Conservation (phyloP, 2,888 invertebrate genomes). For the Busseola fusca region DNA sequence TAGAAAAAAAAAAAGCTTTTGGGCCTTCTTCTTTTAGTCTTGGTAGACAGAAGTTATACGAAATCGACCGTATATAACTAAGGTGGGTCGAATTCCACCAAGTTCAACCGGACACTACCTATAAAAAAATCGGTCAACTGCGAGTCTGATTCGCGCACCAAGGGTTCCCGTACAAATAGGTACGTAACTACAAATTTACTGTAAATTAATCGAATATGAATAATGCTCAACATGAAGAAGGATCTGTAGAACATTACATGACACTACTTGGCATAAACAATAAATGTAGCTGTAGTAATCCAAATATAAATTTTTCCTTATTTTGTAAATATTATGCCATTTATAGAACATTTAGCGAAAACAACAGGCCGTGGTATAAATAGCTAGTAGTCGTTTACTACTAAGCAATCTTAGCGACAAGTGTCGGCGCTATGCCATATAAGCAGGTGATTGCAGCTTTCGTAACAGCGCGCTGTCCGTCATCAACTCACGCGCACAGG, state of each 20-base stretch:
- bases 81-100: too few relatives aligned
- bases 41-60: neutral
- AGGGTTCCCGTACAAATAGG: too few relatives aligned
- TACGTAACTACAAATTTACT: neutral
- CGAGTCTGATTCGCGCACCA: too few relatives aligned
- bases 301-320: conserved; percentile 44
- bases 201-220: conserved; percentile 5
- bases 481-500: conserved; percentile 73
- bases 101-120: too few relatives aligned
- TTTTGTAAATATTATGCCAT: conserved; percentile 45
- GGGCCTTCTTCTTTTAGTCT: neutral
- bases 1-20: neutral
- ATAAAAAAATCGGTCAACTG: too few relatives aligned
- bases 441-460: conserved; percentile 82
- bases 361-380: conserved; percentile 57
- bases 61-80: too few relatives aligned
- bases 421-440: conserved; percentile 76
- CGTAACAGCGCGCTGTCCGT: conserved; percentile 82
- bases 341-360: conserved; percentile 42
- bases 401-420: conserved; percentile 69
- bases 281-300: conserved; percentile 11
- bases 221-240: conserved; percentile 13
- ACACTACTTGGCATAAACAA: conserved; percentile 36
- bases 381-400: conserved; percentile 54
- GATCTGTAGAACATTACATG: conserved; percentile 6